Evolutionary conservation across 2,797 vertebrate genomes (phyloP).

Genomic region (Ctenochaetus hawaiiensis): DNA sequence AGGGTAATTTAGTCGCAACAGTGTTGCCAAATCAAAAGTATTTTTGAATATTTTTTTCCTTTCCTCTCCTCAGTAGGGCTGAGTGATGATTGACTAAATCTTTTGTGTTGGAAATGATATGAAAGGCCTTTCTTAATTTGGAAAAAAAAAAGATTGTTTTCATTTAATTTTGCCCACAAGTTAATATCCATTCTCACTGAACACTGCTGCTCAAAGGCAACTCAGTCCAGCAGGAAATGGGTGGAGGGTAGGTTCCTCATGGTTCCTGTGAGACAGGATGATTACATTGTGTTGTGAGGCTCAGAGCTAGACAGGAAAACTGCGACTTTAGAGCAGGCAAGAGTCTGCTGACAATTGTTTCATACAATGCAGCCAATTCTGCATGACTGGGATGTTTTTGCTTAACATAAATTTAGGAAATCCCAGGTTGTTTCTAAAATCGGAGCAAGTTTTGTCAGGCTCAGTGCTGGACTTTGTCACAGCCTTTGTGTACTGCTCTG

Average conservation of each 20-base stretch:
- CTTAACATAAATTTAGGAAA: not conserved
- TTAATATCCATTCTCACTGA: not conserved
- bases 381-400: not conserved
- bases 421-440: not conserved
- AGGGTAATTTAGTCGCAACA: not conserved
- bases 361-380: not conserved
- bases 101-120: not conserved
- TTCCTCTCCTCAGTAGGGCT: conserved; percentile 30
- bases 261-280: conserved; percentile 24
- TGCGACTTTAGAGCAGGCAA: not conserved
- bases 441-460: not conserved
- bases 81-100: conserved; percentile 38
- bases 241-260: not conserved
- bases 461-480: not conserved
- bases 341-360: not conserved
- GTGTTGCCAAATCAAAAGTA: conserved; percentile 2
- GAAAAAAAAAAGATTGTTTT: not conserved
- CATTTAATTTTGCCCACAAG: not conserved
- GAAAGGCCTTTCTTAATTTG: not conserved
- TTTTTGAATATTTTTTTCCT: conserved; percentile 15
- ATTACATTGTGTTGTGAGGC: conserved; percentile 36
- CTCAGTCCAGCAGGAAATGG: conserved; percentile 21
- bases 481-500: not conserved
- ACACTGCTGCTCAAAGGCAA: not conserved
- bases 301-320: conserved; percentile 16